Conservation (phyloP, 53 echinoderm and acorn worm genomes). For the Zoroaster sp. region DNA sequence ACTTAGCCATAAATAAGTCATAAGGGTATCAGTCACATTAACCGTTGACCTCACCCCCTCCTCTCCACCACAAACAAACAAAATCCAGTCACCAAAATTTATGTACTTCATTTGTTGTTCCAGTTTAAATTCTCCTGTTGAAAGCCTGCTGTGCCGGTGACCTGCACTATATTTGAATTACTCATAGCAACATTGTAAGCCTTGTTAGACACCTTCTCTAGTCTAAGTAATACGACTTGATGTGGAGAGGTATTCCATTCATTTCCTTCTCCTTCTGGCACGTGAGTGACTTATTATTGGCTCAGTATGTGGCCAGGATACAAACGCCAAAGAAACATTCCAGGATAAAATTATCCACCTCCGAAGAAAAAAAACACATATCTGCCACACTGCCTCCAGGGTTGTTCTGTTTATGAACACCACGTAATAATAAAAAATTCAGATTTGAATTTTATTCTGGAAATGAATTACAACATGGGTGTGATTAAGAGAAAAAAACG, state of each 20-base stretch:
- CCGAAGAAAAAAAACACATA: background rate
- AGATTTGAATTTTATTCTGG: too few relatives aligned
- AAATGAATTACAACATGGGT: too few relatives aligned
- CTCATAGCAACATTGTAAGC: background rate
- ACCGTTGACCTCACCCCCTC: too few relatives aligned
- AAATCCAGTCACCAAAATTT: too few relatives aligned
- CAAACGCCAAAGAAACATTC: background rate
- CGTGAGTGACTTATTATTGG: background rate
- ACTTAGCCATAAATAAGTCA: too few relatives aligned
- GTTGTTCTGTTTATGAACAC: background rate
- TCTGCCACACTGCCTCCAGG: background rate
- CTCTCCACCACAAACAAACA: too few relatives aligned
- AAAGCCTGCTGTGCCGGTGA: background rate
- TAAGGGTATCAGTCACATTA: too few relatives aligned
- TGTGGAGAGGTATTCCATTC: slow-evolving; percentile 29
- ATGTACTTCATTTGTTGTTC: too few relatives aligned
- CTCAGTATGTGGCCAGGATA: background rate
- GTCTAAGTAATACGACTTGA: background rate
- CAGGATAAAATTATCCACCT: background rate
- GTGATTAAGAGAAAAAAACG: too few relatives aligned
- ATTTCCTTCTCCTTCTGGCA: background rate
- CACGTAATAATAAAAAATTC: too few relatives aligned
- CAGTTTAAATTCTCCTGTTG: background rate
- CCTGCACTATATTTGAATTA: background rate
- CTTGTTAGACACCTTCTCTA: background rate